phyloP scores from a whole-genome alignment of 1,140 invertebrate species.

The Hestina assimilis region DNA sequence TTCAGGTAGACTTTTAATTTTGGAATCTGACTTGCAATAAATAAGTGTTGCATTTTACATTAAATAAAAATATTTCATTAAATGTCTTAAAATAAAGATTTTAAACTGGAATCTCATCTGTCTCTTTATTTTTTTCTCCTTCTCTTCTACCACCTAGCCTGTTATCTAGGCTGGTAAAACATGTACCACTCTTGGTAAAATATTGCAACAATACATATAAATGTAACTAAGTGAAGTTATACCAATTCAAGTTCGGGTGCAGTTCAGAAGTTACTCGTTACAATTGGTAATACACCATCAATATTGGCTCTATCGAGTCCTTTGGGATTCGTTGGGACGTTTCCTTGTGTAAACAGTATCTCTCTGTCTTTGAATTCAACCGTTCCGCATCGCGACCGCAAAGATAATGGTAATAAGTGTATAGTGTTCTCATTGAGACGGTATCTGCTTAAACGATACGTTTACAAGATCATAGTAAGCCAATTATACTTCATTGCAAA shows the following conservation, averaged over 20 bases:
- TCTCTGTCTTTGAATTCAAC: conserved; percentile 37
- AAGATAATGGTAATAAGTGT: conserved; percentile 5
- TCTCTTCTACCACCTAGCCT: no score
- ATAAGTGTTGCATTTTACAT: no score
- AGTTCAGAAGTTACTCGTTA: conserved; percentile 58
- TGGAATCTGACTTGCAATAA: no score
- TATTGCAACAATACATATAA: not conserved
- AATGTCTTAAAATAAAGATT: no score
- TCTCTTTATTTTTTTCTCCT: no score
- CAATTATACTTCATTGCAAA: conserved; percentile 15
- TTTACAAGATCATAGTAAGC: conserved; percentile 21
- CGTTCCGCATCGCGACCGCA: conserved; percentile 1
- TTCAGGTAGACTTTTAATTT: no score
- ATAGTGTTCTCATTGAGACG: conserved; percentile 14
- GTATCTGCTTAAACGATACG: conserved; percentile 12
- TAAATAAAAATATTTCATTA: no score
- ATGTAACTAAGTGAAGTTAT: conserved; percentile 2
- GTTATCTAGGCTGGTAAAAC: no score
- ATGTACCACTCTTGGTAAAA: no score
- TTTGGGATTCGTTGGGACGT: conserved; percentile 41
- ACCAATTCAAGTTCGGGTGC: conserved; percentile 3
- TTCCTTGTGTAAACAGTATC: conserved; percentile 45
- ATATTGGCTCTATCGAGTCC: conserved; percentile 61
- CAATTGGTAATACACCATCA: conserved; percentile 61
- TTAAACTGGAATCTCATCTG: no score